Base-by-base conservation (phyloP, 2,888 invertebrate species). In the Pimpla rufipes region DNA sequence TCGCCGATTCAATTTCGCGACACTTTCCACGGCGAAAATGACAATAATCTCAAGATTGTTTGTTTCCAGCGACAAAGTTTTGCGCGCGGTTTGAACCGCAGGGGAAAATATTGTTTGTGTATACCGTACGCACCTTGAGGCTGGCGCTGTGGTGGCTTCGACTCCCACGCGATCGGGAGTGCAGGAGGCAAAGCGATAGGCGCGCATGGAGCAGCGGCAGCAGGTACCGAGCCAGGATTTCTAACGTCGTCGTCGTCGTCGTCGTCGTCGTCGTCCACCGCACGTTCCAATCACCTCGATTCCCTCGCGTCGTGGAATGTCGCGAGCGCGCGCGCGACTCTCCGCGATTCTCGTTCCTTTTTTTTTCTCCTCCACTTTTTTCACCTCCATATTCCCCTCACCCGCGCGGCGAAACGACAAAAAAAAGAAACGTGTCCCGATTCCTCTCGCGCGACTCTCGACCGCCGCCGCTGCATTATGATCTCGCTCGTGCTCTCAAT, bases 211-310 rank as follows among this genome's bases (percentile, higher is more conserved):
- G 29, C 2, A 5, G 29, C 29, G 35, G 8, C 23, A 42, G 45
- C 67, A 70, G 70, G 79, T 59, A 59, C n/a, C 5, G 62, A 68
- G 71, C 23, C 68, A 50, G 79, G 68, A 79, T 83, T 83, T 83
- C 71, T 68, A 79, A 73, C 77, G 67, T 67, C 68, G 71, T 71
- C 67, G 50, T 66, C 71, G 62, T 47, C 71, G 71, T 71, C 67
- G 50, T 57, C 67, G 29, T 29, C 29, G 71, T 71, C 67, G 50
- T 66, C 71, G 62, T 47, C 71, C 71, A 40, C 66, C 79, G 59
- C 79, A 59, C 71, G 76, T 83, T 83, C 76, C 76, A 76, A 83
- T 83, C 83, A 80, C 83, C 83, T 83, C 83, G 79, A 83, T 83
- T 83, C 83, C 79, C 79, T 76, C 76, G 75, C 76, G 73, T 66